A percentile compares a stretch with the other conserved stretches of the same genome.
These are phyloP conservation scores for Troides oblongomaculatus DNA, from an alignment of 2,888 invertebrate genomes.

Conservation along the genomic window DNA sequence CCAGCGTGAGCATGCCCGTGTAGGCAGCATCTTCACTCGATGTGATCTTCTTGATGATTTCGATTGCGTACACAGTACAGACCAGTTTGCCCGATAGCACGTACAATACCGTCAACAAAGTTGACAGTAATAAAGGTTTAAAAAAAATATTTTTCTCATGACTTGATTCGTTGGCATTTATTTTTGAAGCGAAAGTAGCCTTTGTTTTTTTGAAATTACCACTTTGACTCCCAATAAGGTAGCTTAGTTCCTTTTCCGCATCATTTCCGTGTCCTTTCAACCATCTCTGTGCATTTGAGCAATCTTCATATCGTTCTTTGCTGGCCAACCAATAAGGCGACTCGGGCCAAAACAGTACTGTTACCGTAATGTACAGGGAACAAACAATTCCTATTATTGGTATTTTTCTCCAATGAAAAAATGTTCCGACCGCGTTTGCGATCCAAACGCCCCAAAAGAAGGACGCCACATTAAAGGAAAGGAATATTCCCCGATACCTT, in stretches of 20 bases:
- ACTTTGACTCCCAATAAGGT: conserved; percentile 39
- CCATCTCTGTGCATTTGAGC: conserved; percentile 42
- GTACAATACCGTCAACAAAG: conserved; percentile 36
- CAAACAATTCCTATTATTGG: conserved; percentile 37
- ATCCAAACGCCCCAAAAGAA: conserved; percentile 43
- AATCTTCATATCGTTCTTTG: conserved; percentile 41
- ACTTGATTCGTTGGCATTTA: not conserved
- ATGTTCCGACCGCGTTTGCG: conserved; percentile 43
- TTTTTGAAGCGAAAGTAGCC: not conserved
- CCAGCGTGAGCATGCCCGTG: conserved; percentile 43
- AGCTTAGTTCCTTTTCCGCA: conserved; percentile 43
- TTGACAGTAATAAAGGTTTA: conserved; percentile 42
- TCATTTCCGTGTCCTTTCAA: conserved; percentile 41
- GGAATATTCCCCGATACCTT: conserved; percentile 37
- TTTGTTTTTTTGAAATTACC: conserved; percentile 32
- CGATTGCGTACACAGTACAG: conserved; percentile 37
- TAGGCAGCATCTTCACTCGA: conserved; percentile 38
- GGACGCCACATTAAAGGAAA: conserved; percentile 40
- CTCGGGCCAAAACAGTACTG: conserved; percentile 45
- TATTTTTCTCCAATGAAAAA: conserved; percentile 38
- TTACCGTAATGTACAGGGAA: conserved; percentile 36
- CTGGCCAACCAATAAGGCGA: conserved; percentile 50
- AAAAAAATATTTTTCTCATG: conserved; percentile 38
- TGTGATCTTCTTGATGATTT: conserved; percentile 39
- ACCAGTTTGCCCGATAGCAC: conserved; percentile 41